Evolutionary conservation across 2,797 vertebrate species (phyloP), one percentile per base, ranked within the genome.

Genomic region (Sardinella longiceps): DNA sequence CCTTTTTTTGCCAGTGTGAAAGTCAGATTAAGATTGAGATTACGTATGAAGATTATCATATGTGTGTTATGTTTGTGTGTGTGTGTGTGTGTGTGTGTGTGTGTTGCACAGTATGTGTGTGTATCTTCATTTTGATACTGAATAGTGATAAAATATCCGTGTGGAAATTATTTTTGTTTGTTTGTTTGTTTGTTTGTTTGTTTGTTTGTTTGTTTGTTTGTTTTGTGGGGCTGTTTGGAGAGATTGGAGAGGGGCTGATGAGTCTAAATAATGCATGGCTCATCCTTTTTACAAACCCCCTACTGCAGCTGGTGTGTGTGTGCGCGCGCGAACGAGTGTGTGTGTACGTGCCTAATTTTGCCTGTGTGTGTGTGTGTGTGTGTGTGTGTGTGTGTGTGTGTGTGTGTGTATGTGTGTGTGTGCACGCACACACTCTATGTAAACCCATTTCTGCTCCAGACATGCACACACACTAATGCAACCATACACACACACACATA

Each of bases 191-290:
- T 80, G 70, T 80, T n/a, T n/a, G n/a, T n/a, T n/a, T n/a, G n/a
- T n/a, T n/a, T n/a, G n/a, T 25, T n/a, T 28, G 20, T 15, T 63
- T 85, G 43, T 48, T 63, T 7, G 58, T 46, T 50, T 46, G 50
- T 84, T 80, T 80, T 74, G 70, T 77, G 51, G 28, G 48, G 43
- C 85, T 81, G 70, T 80, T 82, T 28, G 25, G 45, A 43, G 14
- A 80, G 74, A 84, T 83, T 80, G 84, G 77, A 80, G 85, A 30
- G 82, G 85, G 82, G 77, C 81, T 30, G 84, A 80, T 23, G 5
- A 7, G 74, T 20, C 18, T 88, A 60, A 90, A 86, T 86, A 84
- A 85, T 87, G 85, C 63, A 88, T 86, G 58, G 15, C 50, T 18
- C 15, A 18, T 14, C 53, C 53, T 66, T 85, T 82, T 80, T 39